phyloP scores from a whole-genome alignment of 1,140 invertebrate species.

The Leptoteleia sp. region DNA sequence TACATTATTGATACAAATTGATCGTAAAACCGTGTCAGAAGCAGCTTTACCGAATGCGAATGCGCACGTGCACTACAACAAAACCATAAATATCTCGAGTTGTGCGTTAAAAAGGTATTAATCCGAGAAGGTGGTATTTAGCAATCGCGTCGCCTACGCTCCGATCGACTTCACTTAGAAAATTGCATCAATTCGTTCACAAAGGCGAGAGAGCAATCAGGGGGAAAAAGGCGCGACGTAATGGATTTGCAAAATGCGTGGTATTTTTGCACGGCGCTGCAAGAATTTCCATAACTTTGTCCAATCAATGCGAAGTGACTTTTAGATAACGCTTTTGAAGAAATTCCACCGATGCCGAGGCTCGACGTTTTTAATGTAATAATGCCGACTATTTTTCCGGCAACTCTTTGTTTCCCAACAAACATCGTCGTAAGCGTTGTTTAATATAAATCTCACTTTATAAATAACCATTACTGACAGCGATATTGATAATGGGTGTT shows the following conservation, averaged over 20 bases:
- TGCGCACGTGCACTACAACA: background rate
- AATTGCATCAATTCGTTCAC: conserved; percentile 20
- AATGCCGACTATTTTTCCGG: conserved; percentile 9
- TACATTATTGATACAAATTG: conserved; percentile 3
- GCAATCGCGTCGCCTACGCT: conserved; percentile 18
- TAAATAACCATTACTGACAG: conserved; percentile 4
- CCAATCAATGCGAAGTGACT: conserved; percentile 34
- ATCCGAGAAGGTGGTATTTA: conserved; percentile 10
- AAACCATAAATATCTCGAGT: conserved; percentile 26
- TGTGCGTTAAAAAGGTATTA: conserved; percentile 4
- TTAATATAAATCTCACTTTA: conserved; percentile 6
- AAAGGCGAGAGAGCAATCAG: conserved; percentile 17
- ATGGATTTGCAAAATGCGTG: conserved; percentile 28
- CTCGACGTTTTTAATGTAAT: conserved; percentile 7
- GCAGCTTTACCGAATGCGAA: conserved; percentile 1
- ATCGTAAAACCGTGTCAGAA: conserved; percentile 21
- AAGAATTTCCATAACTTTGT: conserved; percentile 53
- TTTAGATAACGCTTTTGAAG: conserved; percentile 41
- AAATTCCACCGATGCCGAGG: conserved; percentile 26
- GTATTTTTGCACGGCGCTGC: conserved; percentile 27
- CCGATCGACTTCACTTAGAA: conserved; percentile 11
- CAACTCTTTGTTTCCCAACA: conserved; percentile 11
- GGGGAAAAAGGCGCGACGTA: conserved; percentile 16
- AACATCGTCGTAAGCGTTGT: background rate
- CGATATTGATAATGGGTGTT: conserved; percentile 1